Conservation (phyloP, 2,113 vertebrate species). For the Platycercus adscitus region DNA sequence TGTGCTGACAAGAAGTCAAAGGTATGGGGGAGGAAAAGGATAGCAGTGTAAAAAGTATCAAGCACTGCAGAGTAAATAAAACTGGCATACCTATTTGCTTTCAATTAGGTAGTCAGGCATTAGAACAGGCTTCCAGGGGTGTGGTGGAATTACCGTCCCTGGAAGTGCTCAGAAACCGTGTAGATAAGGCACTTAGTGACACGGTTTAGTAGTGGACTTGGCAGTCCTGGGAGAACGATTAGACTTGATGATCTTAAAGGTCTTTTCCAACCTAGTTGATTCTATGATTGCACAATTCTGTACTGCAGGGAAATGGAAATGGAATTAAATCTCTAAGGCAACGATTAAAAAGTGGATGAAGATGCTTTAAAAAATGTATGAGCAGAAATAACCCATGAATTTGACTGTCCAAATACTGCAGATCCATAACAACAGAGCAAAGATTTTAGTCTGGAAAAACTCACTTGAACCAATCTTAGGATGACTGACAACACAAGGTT, state of each 20-base stretch:
- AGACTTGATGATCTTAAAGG: no score
- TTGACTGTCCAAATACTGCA: background rate
- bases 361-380: background rate
- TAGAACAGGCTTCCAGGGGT: no score
- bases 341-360: background rate
- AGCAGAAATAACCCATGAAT: background rate
- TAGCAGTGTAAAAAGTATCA: background rate
- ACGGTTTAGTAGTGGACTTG: no score
- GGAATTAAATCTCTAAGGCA: background rate
- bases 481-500: background rate
- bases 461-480: background rate
- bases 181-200: no score
- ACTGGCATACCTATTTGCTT: background rate
- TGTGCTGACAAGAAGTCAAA: background rate
- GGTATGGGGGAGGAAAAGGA: rapidly evolving
- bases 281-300: no score
- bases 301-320: background rate
- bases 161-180: no score
- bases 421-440: background rate
- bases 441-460: background rate
- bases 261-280: no score
- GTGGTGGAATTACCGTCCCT: no score
- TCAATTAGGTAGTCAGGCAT: background rate
- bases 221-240: no score
- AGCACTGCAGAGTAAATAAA: background rate